Evolutionary conservation across 2,113 vertebrate genomes (phyloP).

Genomic region (Hippocampus guttulatus): DNA sequence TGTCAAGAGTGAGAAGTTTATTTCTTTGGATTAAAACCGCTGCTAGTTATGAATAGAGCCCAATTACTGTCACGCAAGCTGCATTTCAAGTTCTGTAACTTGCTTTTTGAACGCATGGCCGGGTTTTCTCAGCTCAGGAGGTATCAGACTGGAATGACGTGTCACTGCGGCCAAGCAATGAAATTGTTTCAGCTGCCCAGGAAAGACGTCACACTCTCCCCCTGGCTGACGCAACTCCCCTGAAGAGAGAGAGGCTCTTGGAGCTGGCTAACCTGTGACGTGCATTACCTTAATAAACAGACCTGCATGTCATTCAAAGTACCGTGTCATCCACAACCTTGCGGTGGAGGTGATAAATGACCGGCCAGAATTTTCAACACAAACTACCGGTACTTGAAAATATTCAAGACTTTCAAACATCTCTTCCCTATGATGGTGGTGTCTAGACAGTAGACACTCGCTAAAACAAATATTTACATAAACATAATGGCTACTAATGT

Average conservation of each 20-base stretch:
- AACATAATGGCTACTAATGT: neutral
- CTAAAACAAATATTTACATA: neutral
- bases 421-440: neutral
- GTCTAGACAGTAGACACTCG: neutral
- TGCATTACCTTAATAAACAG: slow-evolving; percentile 2
- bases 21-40: neutral
- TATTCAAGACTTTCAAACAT: neutral
- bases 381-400: neutral
- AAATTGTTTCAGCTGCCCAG: slow-evolving; percentile 32
- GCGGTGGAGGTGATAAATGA: neutral
- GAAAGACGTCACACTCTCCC: slow-evolving; percentile 38
- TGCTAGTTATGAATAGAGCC: slow-evolving; percentile 3
- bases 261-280: slow-evolving; percentile 29
- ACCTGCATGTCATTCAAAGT: neutral
- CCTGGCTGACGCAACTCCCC: slow-evolving; percentile 48
- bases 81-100: neutral
- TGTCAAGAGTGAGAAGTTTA: slow-evolving; percentile 6
- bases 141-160: slow-evolving; percentile 32
- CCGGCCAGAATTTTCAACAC: neutral
- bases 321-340: neutral
- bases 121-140: slow-evolving; percentile 24
- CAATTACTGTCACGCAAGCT: neutral
- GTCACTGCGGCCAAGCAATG: slow-evolving; percentile 14
- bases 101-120: neutral
- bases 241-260: slow-evolving; percentile 41